These are phyloP conservation scores for Lycorma delicatula DNA, from an alignment of 1,140 invertebrate species.

Conservation along the genomic window DNA sequence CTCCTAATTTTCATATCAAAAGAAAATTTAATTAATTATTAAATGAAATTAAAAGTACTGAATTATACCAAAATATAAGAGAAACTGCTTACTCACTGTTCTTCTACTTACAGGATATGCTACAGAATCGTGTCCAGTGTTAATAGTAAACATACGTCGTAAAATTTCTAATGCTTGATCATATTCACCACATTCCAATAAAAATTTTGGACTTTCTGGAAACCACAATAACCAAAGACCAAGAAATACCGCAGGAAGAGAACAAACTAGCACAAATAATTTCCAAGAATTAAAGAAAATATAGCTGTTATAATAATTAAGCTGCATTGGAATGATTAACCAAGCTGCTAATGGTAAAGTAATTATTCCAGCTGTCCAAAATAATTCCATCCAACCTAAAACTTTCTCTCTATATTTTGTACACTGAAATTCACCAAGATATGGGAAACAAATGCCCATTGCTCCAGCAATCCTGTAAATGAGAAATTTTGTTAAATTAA, in stretches of 20 bases:
- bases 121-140: constrained; percentile 54
- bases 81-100: background rate
- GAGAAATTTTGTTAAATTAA: too few species aligned
- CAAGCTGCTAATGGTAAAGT: constrained; percentile 58
- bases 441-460: constrained; percentile 67
- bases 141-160: constrained; percentile 55
- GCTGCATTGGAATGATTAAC: constrained; percentile 56
- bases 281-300: constrained; percentile 67
- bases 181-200: constrained; percentile 64
- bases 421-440: constrained; percentile 65
- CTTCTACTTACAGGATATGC: constrained; percentile 52
- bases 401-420: constrained; percentile 64
- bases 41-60: too few species aligned
- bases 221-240: constrained; percentile 62
- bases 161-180: constrained; percentile 61
- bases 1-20: background rate
- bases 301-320: constrained; percentile 43
- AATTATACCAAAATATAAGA: background rate
- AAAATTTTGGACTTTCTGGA: constrained; percentile 79
- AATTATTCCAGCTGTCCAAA: constrained; percentile 66
- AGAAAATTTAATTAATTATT: constrained; percentile 6
- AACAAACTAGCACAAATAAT: constrained; percentile 59
- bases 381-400: constrained; percentile 71
- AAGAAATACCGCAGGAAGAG: constrained; percentile 49
- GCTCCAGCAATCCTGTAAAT: constrained; percentile 56